phyloP scores from a whole-genome alignment of 2,888 invertebrate species.

The Keiferia lycopersicella region DNA sequence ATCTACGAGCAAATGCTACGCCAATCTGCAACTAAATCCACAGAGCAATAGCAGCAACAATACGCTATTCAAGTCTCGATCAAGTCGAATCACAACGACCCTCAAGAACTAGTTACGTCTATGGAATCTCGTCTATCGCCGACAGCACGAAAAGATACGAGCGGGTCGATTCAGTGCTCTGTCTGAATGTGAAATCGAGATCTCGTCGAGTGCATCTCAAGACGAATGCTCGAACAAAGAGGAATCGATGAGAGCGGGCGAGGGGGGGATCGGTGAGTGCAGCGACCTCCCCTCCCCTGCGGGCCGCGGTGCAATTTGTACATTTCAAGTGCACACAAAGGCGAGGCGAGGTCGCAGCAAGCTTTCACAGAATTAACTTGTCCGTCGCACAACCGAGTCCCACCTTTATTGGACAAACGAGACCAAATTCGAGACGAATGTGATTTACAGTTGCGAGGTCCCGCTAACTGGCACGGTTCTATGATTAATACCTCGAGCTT shows the following conservation, averaged over 20 bases:
- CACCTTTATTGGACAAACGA: conserved; percentile 70
- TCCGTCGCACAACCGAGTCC: conserved; percentile 62
- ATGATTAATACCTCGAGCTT: conserved; percentile 27
- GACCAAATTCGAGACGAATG: conserved; percentile 52
- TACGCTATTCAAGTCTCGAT: conserved; percentile 10
- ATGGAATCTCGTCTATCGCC: conserved; percentile 40
- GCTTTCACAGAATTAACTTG: conserved; percentile 81
- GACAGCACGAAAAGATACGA: conserved; percentile 43
- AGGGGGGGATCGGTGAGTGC: conserved; percentile 66
- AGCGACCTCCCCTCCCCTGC: conserved; percentile 67
- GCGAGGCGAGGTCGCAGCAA: conserved; percentile 74
- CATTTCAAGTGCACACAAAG: conserved; percentile 81
- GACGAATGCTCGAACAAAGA: conserved; percentile 78
- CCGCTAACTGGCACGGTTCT: conserved; percentile 14
- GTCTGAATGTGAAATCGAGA: conserved; percentile 74
- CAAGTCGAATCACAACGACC: conserved; percentile 36
- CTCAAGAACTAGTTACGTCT: conserved; percentile 45
- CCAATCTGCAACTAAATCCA: conserved; percentile 9
- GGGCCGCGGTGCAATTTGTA: conserved; percentile 79
- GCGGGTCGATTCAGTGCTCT: conserved; percentile 49
- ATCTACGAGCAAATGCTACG: conserved; percentile 5
- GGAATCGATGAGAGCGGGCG: conserved; percentile 74
- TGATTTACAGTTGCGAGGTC: conserved; percentile 32
- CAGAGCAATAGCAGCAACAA: conserved; percentile 10
- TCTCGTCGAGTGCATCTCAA: conserved; percentile 72